Conservation (phyloP, 2,888 invertebrate species). For the Caenorhabditis japonica region DNA sequence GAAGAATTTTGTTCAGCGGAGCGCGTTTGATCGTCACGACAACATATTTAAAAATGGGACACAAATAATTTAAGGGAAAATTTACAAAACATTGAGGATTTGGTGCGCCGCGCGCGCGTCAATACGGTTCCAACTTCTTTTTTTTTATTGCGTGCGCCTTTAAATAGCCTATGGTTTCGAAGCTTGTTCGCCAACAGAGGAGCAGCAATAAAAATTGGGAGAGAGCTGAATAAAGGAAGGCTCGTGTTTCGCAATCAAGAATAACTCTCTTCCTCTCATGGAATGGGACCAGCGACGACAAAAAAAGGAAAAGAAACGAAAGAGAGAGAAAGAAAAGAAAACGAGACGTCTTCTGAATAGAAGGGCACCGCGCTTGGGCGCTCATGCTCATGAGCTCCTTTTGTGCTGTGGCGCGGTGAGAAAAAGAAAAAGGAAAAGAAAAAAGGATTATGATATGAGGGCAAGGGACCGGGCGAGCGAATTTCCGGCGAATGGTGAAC, state of each 20-base stretch:
- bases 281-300: constrained; percentile 22
- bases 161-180: not conserved
- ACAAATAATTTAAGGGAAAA: too few relatives aligned
- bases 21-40: too few relatives aligned
- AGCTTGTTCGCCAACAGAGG: not conserved
- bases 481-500: not conserved
- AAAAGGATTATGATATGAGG: constrained; percentile 41
- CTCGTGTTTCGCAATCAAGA: constrained; percentile 56
- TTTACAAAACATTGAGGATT: too few relatives aligned
- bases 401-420: constrained; percentile 8
- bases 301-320: too few relatives aligned
- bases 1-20: too few relatives aligned
- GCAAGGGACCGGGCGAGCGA: constrained; percentile 4
- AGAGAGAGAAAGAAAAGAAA: too few relatives aligned
- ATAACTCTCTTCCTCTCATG: constrained; percentile 15
- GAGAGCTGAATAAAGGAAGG: constrained; percentile 3
- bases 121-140: not conserved
- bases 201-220: constrained; percentile 33
- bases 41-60: too few relatives aligned
- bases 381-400: constrained; percentile 34
- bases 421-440: constrained; percentile 2
- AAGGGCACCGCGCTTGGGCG: constrained; percentile 8
- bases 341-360: constrained; percentile 24
- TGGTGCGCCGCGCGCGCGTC: too few relatives aligned
- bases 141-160: not conserved